Percentiles rank a stretch among this genome's conserved stretches.
These are phyloP conservation scores for Protodeltote pygarga DNA, from an alignment of 2,888 invertebrate genomes.

Conservation along the genomic window DNA sequence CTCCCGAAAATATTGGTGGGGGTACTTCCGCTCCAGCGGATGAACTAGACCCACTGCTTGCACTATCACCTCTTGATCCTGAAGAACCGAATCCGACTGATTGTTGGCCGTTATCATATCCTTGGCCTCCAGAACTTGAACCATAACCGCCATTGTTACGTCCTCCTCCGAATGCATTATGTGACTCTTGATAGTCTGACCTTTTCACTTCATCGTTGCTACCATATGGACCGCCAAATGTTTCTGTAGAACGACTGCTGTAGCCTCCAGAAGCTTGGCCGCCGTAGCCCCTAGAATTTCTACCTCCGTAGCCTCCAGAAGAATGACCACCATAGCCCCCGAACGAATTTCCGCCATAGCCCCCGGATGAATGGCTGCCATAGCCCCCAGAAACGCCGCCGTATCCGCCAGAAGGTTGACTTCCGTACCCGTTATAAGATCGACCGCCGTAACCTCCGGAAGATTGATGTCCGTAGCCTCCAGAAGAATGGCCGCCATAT, in stretches of 20 bases:
- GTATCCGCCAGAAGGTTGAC: constrained; percentile 2
- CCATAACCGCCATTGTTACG: constrained; percentile 23
- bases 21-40: neutral
- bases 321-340: neutral
- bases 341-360: constrained; percentile 6
- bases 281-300: constrained; percentile 1
- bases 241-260: constrained; percentile 2
- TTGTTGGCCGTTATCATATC: constrained; percentile 17
- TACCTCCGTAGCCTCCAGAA: constrained; percentile 2
- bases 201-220: constrained; percentile 6
- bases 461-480: constrained; percentile 1
- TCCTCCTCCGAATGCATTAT: constrained; percentile 48
- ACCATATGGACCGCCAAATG: constrained; percentile 2
- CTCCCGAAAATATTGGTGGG: neutral
- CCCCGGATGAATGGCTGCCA: neutral
- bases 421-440: neutral
- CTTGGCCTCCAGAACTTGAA: constrained; percentile 19
- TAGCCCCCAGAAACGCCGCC: constrained; percentile 7
- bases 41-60: neutral
- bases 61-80: neutral
- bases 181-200: constrained; percentile 54
- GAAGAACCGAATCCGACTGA: constrained; percentile 7
- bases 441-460: neutral
- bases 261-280: constrained; percentile 6
- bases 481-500: neutral